A percentile compares a stretch with the other conserved stretches of the same genome.
Evolutionary conservation across 2,113 vertebrate species (phyloP).

Genomic region (Eira barbara): DNA sequence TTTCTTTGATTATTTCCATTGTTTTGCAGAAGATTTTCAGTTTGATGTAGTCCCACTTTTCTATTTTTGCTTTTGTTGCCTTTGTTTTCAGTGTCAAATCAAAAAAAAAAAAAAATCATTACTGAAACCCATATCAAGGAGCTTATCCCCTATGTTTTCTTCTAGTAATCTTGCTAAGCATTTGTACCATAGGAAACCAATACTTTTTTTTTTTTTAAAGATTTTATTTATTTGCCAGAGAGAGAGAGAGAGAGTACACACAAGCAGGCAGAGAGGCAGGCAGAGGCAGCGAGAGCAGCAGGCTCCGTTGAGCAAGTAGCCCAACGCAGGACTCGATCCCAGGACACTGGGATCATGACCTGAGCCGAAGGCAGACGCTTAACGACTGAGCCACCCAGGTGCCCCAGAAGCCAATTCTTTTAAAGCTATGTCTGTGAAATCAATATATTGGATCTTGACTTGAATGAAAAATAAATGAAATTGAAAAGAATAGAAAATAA

Average conservation of each 20-base stretch:
- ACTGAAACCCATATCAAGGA: background rate
- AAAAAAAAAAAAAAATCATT: background rate
- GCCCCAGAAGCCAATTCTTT: background rate
- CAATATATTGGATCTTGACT: background rate
- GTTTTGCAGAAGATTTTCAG: background rate
- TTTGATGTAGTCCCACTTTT: background rate
- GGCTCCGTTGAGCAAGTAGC: too few species aligned
- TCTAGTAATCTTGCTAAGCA: background rate
- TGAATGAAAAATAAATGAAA: slow-evolving; percentile 3
- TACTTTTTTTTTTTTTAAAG: background rate
- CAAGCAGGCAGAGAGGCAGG: too few species aligned
- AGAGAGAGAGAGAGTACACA: too few species aligned
- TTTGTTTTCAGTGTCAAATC: background rate
- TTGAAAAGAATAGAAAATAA: background rate
- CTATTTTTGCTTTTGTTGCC: background rate
- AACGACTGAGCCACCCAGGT: too few species aligned
- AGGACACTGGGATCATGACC: too few species aligned
- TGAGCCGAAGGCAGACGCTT: too few species aligned
- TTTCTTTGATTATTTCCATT: background rate
- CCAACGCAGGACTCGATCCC: too few species aligned
- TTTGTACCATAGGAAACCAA: background rate
- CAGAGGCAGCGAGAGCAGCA: too few species aligned
- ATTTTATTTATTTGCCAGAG: too few species aligned
- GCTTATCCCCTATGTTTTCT: background rate
- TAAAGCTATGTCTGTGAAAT: background rate